Conservation (phyloP, 2,888 invertebrate genomes). For the Drosophila meridionalis region DNA sequence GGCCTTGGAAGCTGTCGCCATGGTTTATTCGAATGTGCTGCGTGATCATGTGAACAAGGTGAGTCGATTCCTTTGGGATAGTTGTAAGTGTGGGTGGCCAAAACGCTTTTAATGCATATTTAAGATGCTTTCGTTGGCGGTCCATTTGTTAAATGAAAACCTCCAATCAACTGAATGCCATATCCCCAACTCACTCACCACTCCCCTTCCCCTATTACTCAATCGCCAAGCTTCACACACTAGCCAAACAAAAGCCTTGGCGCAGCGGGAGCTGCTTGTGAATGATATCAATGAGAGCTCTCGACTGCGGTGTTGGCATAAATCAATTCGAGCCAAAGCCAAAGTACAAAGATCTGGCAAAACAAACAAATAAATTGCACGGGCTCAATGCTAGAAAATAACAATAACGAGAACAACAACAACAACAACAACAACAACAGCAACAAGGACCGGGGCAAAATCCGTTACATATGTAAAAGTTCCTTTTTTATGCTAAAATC, state of each 20-base stretch:
- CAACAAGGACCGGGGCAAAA: constrained; percentile 23
- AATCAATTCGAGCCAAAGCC: constrained; percentile 62
- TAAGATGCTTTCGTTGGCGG: constrained; percentile 31
- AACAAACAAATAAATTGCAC: constrained; percentile 75
- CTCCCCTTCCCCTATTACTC: neutral
- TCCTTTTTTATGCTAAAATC: constrained; percentile 65
- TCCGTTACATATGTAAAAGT: constrained; percentile 72
- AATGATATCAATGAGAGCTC: constrained; percentile 54
- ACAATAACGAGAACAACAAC: constrained; percentile 39
- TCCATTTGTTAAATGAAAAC: constrained; percentile 71
- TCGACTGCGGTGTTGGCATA: constrained; percentile 56
- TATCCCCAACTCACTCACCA: neutral
- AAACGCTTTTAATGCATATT: constrained; percentile 66
- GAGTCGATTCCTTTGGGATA: constrained; percentile 75
- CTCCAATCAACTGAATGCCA: constrained; percentile 1
- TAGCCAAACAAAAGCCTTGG: constrained; percentile 40
- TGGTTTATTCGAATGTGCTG: constrained; percentile 92
- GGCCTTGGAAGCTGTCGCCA: constrained; percentile 92
- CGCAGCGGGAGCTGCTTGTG: constrained; percentile 27
- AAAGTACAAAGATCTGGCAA: constrained; percentile 50
- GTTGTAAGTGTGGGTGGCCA: constrained; percentile 16
- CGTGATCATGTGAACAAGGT: constrained; percentile 93
- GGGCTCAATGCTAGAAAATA: constrained; percentile 45
- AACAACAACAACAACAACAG: constrained; percentile 31
- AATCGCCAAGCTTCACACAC: neutral